Conservation (phyloP, 2,113 vertebrate species). For the Acanthochromis polyacanthus region DNA sequence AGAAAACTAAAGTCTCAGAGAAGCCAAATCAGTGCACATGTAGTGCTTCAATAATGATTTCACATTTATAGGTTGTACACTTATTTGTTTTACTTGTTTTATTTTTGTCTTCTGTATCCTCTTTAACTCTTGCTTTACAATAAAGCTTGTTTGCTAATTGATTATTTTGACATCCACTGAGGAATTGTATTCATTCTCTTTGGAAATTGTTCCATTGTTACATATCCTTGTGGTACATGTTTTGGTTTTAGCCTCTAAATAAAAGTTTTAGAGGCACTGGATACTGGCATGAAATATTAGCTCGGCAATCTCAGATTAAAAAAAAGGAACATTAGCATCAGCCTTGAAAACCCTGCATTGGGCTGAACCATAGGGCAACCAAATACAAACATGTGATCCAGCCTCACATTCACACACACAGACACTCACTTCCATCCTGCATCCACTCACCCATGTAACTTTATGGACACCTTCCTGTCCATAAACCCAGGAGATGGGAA, state of each 20-base stretch:
- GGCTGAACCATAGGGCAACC: slow-evolving; percentile 7
- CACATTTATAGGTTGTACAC: no score
- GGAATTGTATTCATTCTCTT: neutral
- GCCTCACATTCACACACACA: neutral
- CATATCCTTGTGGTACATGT: neutral
- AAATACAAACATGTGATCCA: slow-evolving; percentile 33
- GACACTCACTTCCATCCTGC: slow-evolving; percentile 30
- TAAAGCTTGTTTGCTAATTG: no score
- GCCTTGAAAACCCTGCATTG: slow-evolving; percentile 40
- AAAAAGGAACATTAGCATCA: slow-evolving; percentile 33
- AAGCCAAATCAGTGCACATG: neutral
- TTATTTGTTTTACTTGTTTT: neutral
- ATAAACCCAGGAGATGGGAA: slow-evolving; percentile 66
- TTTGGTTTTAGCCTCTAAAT: neutral
- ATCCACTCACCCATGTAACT: slow-evolving; percentile 63
- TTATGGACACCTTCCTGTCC: slow-evolving; percentile 67
- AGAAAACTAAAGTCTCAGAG: neutral
- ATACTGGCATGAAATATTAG: slow-evolving; percentile 25
- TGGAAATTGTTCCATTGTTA: neutral
- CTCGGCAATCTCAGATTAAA: slow-evolving; percentile 15
- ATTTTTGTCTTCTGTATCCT: neutral
- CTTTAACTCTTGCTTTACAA: no score
- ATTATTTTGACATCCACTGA: neutral
- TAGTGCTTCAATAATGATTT: no score
- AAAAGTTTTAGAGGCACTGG: neutral